phyloP scores from a whole-genome alignment of 2,113 vertebrate species.

The Antechinus stuartii region DNA sequence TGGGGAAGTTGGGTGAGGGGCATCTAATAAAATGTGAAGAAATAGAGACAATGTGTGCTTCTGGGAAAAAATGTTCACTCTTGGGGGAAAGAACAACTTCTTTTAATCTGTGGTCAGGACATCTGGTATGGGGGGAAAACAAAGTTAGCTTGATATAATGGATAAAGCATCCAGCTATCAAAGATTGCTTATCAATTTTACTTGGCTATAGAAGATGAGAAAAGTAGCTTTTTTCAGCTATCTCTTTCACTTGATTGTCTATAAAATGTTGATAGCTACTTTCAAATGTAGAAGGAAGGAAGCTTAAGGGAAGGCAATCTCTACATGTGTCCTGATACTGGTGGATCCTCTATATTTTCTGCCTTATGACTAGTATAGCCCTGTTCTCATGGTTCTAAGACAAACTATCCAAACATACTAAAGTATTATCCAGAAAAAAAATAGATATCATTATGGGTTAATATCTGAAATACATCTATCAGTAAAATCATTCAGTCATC shows the following conservation, averaged over 20 bases:
- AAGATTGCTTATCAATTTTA: not conserved
- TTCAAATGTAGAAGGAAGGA: not conserved
- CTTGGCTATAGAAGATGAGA: not conserved
- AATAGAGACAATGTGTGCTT: fast-evolving
- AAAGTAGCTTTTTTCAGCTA: not conserved
- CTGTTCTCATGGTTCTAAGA: not conserved
- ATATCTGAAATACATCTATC: not conserved
- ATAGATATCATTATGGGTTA: not conserved
- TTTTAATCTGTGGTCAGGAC: not conserved
- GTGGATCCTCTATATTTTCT: not conserved
- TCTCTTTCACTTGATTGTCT: not conserved
- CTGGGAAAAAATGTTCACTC: not conserved
- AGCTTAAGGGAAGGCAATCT: not conserved
- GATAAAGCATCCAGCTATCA: not conserved
- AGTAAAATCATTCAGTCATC: not conserved
- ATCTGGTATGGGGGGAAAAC: not conserved
- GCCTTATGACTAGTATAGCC: not conserved
- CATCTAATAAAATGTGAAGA: no score
- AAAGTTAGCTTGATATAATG: not conserved
- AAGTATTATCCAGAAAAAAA: not conserved
- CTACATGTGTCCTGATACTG: not conserved
- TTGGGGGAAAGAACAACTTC: not conserved
- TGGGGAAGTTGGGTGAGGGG: not conserved
- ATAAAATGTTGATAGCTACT: not conserved
- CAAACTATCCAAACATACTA: not conserved